Evolutionary conservation across 2,797 vertebrate species (phyloP), one percentile per base, ranked within the genome.

Genomic region (Selene dorsalis): DNA sequence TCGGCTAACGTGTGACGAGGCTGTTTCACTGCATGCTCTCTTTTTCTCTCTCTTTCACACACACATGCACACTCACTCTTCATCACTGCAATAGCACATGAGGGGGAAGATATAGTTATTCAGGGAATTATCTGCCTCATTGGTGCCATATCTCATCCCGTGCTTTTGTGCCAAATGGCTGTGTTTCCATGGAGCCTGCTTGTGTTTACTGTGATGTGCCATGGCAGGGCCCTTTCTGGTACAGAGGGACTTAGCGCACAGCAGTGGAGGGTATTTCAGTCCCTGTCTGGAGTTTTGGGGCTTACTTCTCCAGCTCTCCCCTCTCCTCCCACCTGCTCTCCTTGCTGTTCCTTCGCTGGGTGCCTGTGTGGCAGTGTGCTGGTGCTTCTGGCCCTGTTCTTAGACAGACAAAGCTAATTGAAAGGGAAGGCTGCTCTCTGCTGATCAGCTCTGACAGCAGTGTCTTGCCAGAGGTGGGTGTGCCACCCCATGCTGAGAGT

Each of bases 331-430:
- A 92, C 90, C 91, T 92, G 91, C 88, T 90, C 89, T 89, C 87
- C 87, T 92, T 61, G 85, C 93, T 93, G 90, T 90, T 92, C 86
- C 83, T 86, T 88, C 86, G 56, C 77, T 61, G 86, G 85, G 83
- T 82, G 86, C 82, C 87, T 76, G 85, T 75, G 86, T 86, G 78
- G 83, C 86, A 88, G 82, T 80, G 75, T 83, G 82, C 77, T 62
- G 85, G 68, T 75, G 90, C 90, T 94, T 84, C 88, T 87, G 92
- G 91, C 91, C 91, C 89, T 77, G 83, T 89, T 92, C 91, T 88
- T 90, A 90, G 90, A 90, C 89, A 92, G 92, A 93, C 92, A 89
- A 85, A 89, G 89, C 91, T 96, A 95, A 95, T 95, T 94, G 94
- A 95, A 96, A 95, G 93, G 77, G 94, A 95, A 94, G 89, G 93